Percentiles rank a stretch among this genome's conserved stretches.
These are phyloP conservation scores for Vanessa cardui DNA, from an alignment of 2,888 invertebrate genomes.

Conservation along the genomic window DNA sequence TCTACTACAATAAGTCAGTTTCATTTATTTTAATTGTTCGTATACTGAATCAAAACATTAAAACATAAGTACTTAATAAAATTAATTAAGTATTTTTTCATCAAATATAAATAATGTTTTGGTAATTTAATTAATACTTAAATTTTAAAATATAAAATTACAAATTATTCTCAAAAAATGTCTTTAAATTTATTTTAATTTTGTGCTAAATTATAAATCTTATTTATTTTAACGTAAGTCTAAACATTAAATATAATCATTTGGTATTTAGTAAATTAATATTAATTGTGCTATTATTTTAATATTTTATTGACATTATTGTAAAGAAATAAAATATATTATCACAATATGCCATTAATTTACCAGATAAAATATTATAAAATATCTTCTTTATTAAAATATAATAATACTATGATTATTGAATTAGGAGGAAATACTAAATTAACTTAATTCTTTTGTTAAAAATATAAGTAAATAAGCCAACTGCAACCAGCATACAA, in stretches of 20 bases:
- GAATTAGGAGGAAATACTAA: not conserved
- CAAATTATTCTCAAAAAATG: not conserved
- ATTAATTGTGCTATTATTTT: constrained; percentile 1
- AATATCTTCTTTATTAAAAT: not conserved
- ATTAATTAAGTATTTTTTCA: not conserved
- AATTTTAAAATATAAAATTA: not conserved
- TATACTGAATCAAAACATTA: not conserved
- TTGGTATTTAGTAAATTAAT: constrained; percentile 1
- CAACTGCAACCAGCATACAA: constrained; percentile 6
- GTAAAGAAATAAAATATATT: constrained; percentile 25
- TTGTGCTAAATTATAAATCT: constrained; percentile 4
- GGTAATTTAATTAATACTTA: not conserved
- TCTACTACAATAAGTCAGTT: not conserved
- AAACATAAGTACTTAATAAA: not conserved
- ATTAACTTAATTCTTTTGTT: not conserved
- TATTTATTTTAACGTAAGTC: constrained; percentile 9
- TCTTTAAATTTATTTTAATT: not conserved
- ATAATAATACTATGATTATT: not conserved
- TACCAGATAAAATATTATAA: not conserved
- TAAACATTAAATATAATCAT: constrained; percentile 18
- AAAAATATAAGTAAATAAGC: constrained; percentile 5
- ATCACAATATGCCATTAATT: constrained; percentile 1
- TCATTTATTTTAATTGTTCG: not conserved
- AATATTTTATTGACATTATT: not conserved
- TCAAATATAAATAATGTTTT: constrained; percentile 5